Base-by-base conservation (phyloP, 2,797 vertebrate species). In the Mionectes olivaceus region DNA sequence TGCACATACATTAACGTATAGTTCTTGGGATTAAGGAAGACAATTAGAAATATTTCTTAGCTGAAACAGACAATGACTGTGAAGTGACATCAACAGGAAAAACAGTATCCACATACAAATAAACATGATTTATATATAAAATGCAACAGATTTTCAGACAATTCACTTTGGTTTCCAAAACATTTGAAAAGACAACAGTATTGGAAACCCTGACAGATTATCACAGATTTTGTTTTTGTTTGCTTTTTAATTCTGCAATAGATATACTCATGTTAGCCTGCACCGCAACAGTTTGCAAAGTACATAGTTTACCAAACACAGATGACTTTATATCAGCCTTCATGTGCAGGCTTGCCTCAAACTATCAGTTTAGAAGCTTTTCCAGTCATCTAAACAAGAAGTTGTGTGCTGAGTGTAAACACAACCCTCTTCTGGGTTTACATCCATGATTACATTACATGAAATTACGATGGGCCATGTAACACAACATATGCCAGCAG, bases 1-100 rank as follows among this genome's bases (percentile, higher is more conserved):
- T 9, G 5, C 39, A 37, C 8, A 57, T 13, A 41, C 9, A 56
- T 83, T 86, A 71, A 64, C 52, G 47, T 63, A 19, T 5, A 60
- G 19, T 49, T 84, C 19, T 64, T 76, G n/a, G n/a, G 60, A 74
- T 87, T 63, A 88, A 91, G 67, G 67, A 93, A 82, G 50, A 83
- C 32, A 16, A 50, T 79, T 86, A 90, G 37, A 83, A 88, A 44
- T 63, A 60, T 50, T 69, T 89, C 33, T 87, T 83, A 83, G 50
- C 35, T 90, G 74, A 90, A 92, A 64, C 50, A 95, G 49, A 80
- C 78, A 90, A 76, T 79, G 87, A 82, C 50, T 80, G 49, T 76
- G 76, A 90, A 83, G 75, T 69, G 21, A 76, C 30, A 21, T 39
- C 30, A 86, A 94, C 61, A 64, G 35, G 50, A 82, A 93, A 77